These are phyloP conservation scores for Mesopsocus fuscifrons DNA, from an alignment of 2,888 invertebrate genomes.

Conservation along the genomic window DNA sequence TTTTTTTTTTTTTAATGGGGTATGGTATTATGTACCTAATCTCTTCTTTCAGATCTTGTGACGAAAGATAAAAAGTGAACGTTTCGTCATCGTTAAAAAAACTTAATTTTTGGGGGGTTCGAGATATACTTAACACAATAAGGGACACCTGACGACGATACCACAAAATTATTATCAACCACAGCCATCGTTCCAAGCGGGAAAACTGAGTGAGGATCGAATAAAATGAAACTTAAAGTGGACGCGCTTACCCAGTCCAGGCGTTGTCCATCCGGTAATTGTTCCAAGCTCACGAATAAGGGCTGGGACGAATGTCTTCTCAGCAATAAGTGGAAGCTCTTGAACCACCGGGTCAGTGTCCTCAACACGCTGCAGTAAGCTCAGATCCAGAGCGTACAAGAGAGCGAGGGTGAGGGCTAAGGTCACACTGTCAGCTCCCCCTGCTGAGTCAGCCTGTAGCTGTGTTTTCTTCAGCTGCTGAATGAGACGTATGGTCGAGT, in stretches of 20 bases:
- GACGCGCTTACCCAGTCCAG: slow-evolving; percentile 23
- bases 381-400: slow-evolving; percentile 65
- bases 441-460: slow-evolving; percentile 34
- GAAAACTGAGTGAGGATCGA: too few relatives aligned
- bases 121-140: too few relatives aligned
- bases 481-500: slow-evolving; percentile 32
- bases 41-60: too few relatives aligned
- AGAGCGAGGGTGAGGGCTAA: slow-evolving; percentile 65
- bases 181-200: too few relatives aligned
- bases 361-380: slow-evolving; percentile 50
- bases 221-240: too few relatives aligned
- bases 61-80: too few relatives aligned
- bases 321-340: slow-evolving; percentile 43
- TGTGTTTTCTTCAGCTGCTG: slow-evolving; percentile 21
- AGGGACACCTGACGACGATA: too few relatives aligned
- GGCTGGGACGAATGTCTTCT: slow-evolving; percentile 34
- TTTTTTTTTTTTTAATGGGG: too few relatives aligned
- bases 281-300: slow-evolving; percentile 32
- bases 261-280: slow-evolving; percentile 25
- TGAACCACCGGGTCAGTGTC: slow-evolving; percentile 51
- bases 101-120: too few relatives aligned
- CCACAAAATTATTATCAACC: too few relatives aligned
- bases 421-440: slow-evolving; percentile 59
- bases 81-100: too few relatives aligned
- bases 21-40: too few relatives aligned